These are phyloP conservation scores for Actinia equina DNA, from an alignment of 64 coral and sea anemone species.

Conservation along the genomic window DNA sequence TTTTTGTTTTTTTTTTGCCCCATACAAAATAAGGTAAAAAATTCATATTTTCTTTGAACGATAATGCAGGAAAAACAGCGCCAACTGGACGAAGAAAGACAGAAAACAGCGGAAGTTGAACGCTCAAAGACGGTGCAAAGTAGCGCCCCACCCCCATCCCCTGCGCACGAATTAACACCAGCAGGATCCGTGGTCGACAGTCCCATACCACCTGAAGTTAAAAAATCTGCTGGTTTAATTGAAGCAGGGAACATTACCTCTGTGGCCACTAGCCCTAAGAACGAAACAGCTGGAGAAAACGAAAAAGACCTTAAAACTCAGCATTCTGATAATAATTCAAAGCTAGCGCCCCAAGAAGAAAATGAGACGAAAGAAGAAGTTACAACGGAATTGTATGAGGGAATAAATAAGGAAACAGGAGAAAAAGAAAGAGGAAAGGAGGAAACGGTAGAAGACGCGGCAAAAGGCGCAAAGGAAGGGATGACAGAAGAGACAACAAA, in stretches of 20 bases:
- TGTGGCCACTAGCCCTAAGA: not conserved
- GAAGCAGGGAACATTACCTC: not conserved
- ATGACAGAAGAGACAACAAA: not conserved
- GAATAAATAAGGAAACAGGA: not conserved
- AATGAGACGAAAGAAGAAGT: not conserved
- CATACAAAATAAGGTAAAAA: too few species aligned
- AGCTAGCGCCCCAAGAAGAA: not conserved
- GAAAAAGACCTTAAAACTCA: not conserved
- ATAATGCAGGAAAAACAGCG: slow-evolving; percentile 35
- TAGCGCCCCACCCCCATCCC: slow-evolving; percentile 59
- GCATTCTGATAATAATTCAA: not conserved
- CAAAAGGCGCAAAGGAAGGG: not conserved
- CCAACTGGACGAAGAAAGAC: slow-evolving; percentile 14
- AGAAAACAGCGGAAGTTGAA: not conserved
- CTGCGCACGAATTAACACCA: slow-evolving; percentile 38
- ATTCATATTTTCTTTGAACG: not conserved
- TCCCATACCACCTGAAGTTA: not conserved
- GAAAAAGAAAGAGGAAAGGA: not conserved
- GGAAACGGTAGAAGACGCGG: not conserved
- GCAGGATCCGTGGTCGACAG: slow-evolving; percentile 31
- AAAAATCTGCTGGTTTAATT: not conserved
- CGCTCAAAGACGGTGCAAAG: slow-evolving; percentile 23
- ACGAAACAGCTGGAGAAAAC: not conserved
- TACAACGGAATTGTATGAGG: not conserved
- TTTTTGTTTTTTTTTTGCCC: too few species aligned